Percentiles rank a stretch among this genome's conserved stretches.
Conservation (phyloP, 2,797 vertebrate genomes). For the Sciurus carolinensis region DNA sequence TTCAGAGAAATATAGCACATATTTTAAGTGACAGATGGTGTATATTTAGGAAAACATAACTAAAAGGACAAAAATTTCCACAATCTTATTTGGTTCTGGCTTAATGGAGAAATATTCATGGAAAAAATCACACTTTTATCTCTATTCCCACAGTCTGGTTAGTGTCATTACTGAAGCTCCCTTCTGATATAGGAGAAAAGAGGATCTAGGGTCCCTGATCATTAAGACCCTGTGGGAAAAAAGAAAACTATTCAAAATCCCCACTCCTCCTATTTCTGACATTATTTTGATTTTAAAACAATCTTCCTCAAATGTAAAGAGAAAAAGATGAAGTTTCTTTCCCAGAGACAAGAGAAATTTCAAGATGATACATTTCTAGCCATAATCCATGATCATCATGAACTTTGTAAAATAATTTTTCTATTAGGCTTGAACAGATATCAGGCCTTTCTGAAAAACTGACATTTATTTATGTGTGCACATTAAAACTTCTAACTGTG, state of each 20-base stretch:
- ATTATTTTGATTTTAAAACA: conserved; percentile 62
- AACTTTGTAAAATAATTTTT: conserved; percentile 46
- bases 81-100: neutral
- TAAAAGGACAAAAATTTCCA: conserved; percentile 44
- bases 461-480: neutral
- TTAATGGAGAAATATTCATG: conserved; percentile 48
- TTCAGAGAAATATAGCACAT: conserved; percentile 16
- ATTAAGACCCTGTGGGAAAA: conserved; percentile 55
- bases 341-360: conserved; percentile 31
- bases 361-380: neutral
- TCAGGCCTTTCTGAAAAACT: conserved; percentile 39
- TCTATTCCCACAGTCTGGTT: conserved; percentile 46
- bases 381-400: conserved; percentile 74
- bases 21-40: conserved; percentile 24
- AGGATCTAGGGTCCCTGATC: neutral
- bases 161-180: conserved; percentile 55
- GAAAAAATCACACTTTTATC: conserved; percentile 25
- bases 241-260: conserved; percentile 40
- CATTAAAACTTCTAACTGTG: conserved; percentile 51
- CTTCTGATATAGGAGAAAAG: conserved; percentile 37
- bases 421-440: conserved; percentile 1
- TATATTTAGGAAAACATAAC: conserved; percentile 53
- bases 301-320: conserved; percentile 40
- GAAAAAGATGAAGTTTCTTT: conserved; percentile 20
- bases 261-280: neutral